A percentile compares a stretch with the other conserved stretches of the same genome.
Evolutionary conservation across 2,113 vertebrate genomes (phyloP).

Genomic region (Podarcis raffonei): DNA sequence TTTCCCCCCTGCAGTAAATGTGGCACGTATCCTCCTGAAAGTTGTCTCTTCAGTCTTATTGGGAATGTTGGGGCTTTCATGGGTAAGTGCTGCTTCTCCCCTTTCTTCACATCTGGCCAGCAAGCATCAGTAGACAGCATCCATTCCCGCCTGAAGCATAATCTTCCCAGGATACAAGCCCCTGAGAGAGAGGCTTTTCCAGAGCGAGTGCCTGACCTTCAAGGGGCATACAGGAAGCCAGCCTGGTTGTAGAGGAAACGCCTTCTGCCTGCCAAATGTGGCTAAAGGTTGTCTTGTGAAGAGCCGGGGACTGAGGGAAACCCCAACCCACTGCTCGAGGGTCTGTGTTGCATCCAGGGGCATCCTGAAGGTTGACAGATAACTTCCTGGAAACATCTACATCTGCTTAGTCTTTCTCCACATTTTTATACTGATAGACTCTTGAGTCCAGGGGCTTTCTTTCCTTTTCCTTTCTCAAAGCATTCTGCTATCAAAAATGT

Average conservation of each 20-base stretch:
- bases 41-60: conserved; percentile 93
- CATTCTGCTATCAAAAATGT: background rate
- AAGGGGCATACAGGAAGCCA: background rate
- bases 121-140: too few species aligned
- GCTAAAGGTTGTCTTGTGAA: background rate
- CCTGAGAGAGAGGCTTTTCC: background rate
- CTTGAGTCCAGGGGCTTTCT: background rate
- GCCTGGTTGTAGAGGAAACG: background rate
- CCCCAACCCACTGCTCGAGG: background rate
- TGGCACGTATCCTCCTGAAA: conserved; percentile 90
- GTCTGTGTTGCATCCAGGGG: background rate
- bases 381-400: background rate
- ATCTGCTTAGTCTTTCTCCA: background rate
- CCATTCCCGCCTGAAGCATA: background rate
- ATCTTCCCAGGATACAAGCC: background rate
- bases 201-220: background rate
- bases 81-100: conserved; percentile 77
- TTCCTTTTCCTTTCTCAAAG: background rate
- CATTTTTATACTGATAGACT: background rate
- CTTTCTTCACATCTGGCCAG: background rate
- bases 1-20: conserved; percentile 83
- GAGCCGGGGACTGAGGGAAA: background rate
- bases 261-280: background rate
- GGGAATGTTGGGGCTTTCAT: conserved; percentile 92
- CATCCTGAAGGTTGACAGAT: background rate